Base-by-base conservation (phyloP, 2,113 vertebrate species). In the Oryzias woworae region DNA sequence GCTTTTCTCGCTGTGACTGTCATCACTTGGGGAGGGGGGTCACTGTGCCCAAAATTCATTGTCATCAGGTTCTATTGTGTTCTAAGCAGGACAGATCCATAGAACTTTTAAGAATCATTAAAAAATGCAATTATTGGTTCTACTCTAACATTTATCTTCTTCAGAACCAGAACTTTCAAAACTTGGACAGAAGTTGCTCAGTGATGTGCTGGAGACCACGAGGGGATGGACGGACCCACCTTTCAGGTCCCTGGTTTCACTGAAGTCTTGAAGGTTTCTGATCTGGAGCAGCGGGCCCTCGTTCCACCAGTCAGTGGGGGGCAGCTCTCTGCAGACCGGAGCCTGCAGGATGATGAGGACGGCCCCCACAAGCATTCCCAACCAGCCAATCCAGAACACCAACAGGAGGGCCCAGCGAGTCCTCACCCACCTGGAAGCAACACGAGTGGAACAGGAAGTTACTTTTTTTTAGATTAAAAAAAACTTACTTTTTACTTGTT, bases 321-420 rank as follows among this genome's bases (percentile, higher is more conserved):
- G 95, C 8, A 95, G 87, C 0, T 92, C 86, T 36, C 88, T 91
- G 83, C 95, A 97, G 69, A 92, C 91, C 0, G 95, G 95, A 0
- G 95, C 95, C 57, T 87, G 93, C 17, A 95, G 84, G 59, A 97
- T 93, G 82, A 97, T 94, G 71, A 85, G 88, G 15, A 95, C 87
- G 0, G 95, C 93, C 0, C 92, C 93, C 0, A 77, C 92, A 75
- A 97, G 78, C 95, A 96, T 96, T 50, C 92, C 95, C 28, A 95
- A 42, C 95, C 95, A 97, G 71, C 93, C 94, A 0, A 96, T 77
- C 95, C 95, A 97, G 89, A 97, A 97, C 1, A 95, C 85, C 62
- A 93, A 24, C 49, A 97, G 92, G 71, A 97, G 87, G 0, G 82
- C 86, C 92, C 93, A 94, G 69, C 95, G 93, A 1, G 91, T 91